Conservation (phyloP, 2,797 vertebrate species). For the Miichthys miiuy region DNA sequence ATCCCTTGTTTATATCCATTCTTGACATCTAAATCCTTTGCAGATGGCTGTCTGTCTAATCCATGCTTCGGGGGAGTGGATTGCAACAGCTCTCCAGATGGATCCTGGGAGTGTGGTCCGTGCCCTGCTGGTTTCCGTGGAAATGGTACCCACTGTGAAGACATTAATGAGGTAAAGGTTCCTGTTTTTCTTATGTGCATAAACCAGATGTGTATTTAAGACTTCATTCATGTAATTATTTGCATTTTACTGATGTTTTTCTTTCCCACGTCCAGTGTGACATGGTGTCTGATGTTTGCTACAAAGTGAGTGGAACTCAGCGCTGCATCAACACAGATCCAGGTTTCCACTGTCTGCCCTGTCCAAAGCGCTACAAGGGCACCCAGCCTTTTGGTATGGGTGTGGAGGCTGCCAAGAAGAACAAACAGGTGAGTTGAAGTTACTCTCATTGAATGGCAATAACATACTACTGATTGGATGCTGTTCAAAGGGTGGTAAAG, state of each 20-base stretch:
- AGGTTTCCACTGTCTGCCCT: slow-evolving; percentile 96
- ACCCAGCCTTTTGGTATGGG: slow-evolving; percentile 95
- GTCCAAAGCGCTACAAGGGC: slow-evolving; percentile 96
- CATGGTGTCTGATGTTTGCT: slow-evolving; percentile 94
- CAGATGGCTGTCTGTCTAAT: slow-evolving; percentile 97
- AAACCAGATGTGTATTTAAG: slow-evolving; percentile 10
- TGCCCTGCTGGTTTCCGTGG: slow-evolving; percentile 95
- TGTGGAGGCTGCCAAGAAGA: slow-evolving; percentile 89
- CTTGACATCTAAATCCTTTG: slow-evolving; percentile 38
- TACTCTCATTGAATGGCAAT: slow-evolving; percentile 3
- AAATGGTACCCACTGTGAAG: slow-evolving; percentile 94
- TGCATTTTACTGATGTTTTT: slow-evolving; percentile 21
- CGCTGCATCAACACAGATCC: slow-evolving; percentile 96
- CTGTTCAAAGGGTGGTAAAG: slow-evolving; percentile 1
- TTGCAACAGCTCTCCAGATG: slow-evolving; percentile 94
- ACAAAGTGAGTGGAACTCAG: slow-evolving; percentile 86
- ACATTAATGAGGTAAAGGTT: slow-evolving; percentile 93
- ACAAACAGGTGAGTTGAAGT: slow-evolving; percentile 90
- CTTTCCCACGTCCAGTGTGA: slow-evolving; percentile 86
- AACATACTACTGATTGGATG: slow-evolving; percentile 9
- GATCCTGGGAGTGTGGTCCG: slow-evolving; percentile 96
- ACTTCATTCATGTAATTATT: slow-evolving; percentile 11
- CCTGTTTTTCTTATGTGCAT: slow-evolving; percentile 25
- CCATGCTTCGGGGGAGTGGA: slow-evolving; percentile 95
- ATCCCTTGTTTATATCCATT: slow-evolving; percentile 37